These are phyloP conservation scores for Acrobasis consociella DNA, from an alignment of 2,888 invertebrate genomes.

Conservation along the genomic window DNA sequence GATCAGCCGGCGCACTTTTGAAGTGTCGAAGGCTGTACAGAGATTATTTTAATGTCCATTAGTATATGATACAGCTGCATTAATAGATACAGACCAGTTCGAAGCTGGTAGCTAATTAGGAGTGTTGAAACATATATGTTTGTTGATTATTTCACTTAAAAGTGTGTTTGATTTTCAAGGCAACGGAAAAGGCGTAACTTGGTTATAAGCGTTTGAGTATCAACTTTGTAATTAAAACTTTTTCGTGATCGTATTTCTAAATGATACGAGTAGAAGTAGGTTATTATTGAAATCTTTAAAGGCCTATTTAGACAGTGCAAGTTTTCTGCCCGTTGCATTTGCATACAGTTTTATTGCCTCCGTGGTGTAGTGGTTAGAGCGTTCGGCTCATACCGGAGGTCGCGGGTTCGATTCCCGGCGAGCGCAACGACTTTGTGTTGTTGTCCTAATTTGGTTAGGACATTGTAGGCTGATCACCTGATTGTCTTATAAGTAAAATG, in stretches of 20 bases:
- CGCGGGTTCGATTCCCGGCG: no score
- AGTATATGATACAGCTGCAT: slow-evolving; percentile 6
- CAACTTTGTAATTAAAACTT: neutral
- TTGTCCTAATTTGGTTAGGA: no score
- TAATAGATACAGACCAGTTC: slow-evolving; percentile 15
- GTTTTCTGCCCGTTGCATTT: no score
- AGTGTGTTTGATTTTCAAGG: slow-evolving; percentile 1
- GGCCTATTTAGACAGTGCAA: no score
- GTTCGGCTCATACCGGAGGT: no score
- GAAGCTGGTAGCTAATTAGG: slow-evolving; percentile 19
- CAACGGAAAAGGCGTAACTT: neutral
- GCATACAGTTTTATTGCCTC: no score
- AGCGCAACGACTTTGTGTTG: no score
- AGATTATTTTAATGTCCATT: slow-evolving; percentile 20
- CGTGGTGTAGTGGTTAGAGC: no score
- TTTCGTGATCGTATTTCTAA: neutral
- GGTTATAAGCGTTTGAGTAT: neutral
- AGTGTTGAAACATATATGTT: slow-evolving; percentile 12
- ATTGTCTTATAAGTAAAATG: no score
- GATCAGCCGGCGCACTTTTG: slow-evolving; percentile 12
- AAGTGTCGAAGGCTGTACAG: slow-evolving; percentile 17
- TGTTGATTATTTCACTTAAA: slow-evolving; percentile 17
- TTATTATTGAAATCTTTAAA: no score
- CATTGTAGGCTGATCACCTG: no score
- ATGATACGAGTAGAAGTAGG: neutral